Percentiles rank a stretch among this genome's conserved stretches.
phyloP scores from a whole-genome alignment of 1,140 invertebrate species.

The Delia radicum region DNA sequence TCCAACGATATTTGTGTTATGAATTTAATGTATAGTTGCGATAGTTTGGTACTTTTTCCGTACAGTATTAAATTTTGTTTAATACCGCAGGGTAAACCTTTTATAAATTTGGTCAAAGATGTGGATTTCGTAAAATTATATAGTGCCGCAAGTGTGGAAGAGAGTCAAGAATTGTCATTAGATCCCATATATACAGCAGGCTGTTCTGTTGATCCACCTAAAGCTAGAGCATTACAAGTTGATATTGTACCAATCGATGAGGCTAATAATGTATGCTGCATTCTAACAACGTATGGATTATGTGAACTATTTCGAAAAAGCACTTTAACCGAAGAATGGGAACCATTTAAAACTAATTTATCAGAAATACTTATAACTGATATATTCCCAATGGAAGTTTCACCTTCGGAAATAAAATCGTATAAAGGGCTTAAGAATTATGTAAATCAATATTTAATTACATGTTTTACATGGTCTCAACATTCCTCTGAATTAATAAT shows the following conservation, averaged over 20 bases:
- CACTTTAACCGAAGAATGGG: neutral
- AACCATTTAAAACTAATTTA: neutral
- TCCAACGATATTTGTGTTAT: slow-evolving; percentile 34
- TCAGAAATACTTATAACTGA: neutral
- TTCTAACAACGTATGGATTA: neutral
- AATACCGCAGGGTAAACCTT: slow-evolving; percentile 24
- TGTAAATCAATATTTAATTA: slow-evolving; percentile 25
- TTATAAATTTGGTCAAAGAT: slow-evolving; percentile 30
- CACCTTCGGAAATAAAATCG: neutral
- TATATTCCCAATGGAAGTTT: neutral
- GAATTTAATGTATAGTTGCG: slow-evolving; percentile 33
- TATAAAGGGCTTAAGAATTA: neutral
- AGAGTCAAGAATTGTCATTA: slow-evolving; percentile 10
- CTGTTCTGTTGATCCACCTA: neutral
- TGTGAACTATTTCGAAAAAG: neutral
- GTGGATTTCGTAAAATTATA: slow-evolving; percentile 30
- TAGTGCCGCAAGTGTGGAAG: neutral
- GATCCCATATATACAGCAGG: slow-evolving; percentile 20
- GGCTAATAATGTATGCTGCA: neutral
- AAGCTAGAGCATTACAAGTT: neutral
- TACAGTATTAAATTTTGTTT: slow-evolving; percentile 22
- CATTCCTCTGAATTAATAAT: neutral
- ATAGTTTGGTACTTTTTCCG: slow-evolving; percentile 27
- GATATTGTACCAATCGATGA: neutral
- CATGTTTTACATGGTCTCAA: slow-evolving; percentile 36